Evolutionary conservation across 2,113 vertebrate genomes (phyloP).

Genomic region (Sitta europaea): DNA sequence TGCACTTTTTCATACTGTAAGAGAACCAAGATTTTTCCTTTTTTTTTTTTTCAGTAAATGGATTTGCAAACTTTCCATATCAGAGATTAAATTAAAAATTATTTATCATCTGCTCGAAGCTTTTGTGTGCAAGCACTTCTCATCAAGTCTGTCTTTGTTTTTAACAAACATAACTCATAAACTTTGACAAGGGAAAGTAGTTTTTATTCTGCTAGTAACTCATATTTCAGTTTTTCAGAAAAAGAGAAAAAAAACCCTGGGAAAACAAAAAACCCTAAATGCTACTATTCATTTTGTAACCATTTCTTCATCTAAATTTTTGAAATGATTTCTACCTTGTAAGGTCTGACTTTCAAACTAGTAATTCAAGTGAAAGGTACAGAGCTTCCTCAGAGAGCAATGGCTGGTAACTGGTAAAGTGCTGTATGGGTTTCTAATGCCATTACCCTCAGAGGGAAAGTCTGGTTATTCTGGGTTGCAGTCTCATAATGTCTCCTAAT

Average conservation of each 20-base stretch:
- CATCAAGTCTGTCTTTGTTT: constrained; percentile 5
- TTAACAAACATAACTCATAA: constrained; percentile 38
- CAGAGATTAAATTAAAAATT: constrained; percentile 45
- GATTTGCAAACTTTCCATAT: constrained; percentile 3
- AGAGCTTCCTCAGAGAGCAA: background rate
- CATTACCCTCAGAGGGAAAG: background rate
- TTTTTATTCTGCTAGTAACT: constrained; percentile 33
- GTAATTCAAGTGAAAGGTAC: background rate
- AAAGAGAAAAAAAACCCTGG: fast-evolving
- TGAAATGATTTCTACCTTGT: background rate
- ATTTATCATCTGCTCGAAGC: constrained; percentile 15
- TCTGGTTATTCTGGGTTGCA: background rate
- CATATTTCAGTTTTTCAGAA: background rate
- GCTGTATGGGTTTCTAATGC: background rate
- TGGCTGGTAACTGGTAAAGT: background rate
- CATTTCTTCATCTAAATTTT: background rate
- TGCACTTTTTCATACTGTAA: background rate
- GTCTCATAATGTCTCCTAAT: constrained; percentile 17
- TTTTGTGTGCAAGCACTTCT: constrained; percentile 30
- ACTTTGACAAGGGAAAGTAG: constrained; percentile 32
- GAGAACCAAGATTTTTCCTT: background rate
- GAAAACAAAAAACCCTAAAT: background rate
- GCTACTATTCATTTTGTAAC: background rate
- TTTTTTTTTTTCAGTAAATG: background rate
- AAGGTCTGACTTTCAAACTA: background rate